Evolutionary conservation across 2,113 vertebrate genomes (phyloP).

Genomic region (Lophura nycthemera): DNA sequence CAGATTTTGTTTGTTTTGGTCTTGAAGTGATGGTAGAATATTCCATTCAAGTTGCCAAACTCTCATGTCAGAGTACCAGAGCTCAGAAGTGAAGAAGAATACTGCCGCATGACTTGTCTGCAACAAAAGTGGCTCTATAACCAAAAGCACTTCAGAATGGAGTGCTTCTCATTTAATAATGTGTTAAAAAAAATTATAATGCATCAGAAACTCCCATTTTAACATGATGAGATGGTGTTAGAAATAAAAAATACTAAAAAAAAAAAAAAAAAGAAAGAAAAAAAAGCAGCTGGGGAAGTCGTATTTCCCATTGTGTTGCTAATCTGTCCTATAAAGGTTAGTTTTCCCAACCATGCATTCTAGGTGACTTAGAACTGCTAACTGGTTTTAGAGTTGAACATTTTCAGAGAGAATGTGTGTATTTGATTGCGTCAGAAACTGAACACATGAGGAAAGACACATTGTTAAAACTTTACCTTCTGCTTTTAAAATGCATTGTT

Average conservation of each 20-base stretch:
- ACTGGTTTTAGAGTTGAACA: constrained; percentile 8
- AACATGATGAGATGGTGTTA: not conserved
- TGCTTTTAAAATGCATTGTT: constrained; percentile 26
- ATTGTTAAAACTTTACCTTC: not conserved
- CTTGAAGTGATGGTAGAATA: not conserved
- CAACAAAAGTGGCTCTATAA: constrained; percentile 28
- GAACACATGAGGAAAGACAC: not conserved
- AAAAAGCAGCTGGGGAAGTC: not conserved
- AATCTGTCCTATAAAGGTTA: not conserved
- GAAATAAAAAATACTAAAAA: not conserved
- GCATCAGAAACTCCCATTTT: not conserved
- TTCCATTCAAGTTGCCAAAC: not conserved
- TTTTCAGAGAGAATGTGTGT: not conserved
- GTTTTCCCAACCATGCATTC: not conserved
- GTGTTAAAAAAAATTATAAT: not conserved
- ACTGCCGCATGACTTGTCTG: not conserved
- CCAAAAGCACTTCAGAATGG: not conserved
- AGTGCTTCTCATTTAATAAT: constrained; percentile 5
- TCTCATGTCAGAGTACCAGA: not conserved
- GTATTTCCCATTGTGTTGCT: not conserved
- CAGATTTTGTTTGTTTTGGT: not conserved
- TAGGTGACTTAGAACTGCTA: not conserved
- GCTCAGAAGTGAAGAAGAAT: not conserved
- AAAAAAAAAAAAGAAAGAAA: too few relatives aligned
- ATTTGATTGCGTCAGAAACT: not conserved